These are phyloP conservation scores for Zaprionus inermis DNA, from an alignment of 1,140 invertebrate genomes.

Conservation along the genomic window DNA sequence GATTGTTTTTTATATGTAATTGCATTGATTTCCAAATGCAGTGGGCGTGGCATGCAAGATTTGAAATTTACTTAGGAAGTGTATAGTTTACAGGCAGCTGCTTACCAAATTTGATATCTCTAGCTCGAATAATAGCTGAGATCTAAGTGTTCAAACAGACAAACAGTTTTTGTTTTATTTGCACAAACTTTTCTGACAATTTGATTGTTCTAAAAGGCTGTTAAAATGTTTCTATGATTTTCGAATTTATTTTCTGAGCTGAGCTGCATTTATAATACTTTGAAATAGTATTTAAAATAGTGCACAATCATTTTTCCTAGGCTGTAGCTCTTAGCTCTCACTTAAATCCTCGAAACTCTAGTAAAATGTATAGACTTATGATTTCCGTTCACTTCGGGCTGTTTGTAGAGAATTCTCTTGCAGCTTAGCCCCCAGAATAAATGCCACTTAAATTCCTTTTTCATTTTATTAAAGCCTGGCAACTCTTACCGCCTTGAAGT, in stretches of 20 bases:
- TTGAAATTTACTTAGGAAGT: too few species aligned
- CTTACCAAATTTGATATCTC: too few species aligned
- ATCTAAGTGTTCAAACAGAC: too few species aligned
- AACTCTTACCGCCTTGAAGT: constrained; percentile 21
- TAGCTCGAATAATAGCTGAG: too few species aligned
- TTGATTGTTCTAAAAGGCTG: background rate
- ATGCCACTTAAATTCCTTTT: constrained; percentile 10
- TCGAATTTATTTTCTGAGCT: background rate
- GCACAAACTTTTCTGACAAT: too few species aligned
- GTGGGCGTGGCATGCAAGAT: too few species aligned
- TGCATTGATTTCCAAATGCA: too few species aligned
- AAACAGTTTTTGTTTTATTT: background rate
- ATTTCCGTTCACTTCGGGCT: background rate
- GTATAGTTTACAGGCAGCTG: too few species aligned
- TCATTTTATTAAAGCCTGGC: constrained; percentile 27
- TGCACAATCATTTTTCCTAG: background rate
- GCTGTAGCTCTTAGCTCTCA: background rate
- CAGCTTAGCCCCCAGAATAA: background rate
- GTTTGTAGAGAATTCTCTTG: background rate
- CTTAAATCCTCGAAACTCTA: background rate
- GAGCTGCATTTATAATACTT: background rate
- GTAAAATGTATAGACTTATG: background rate
- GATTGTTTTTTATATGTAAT: too few species aligned
- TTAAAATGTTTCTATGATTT: background rate
- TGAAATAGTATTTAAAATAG: background rate